These are phyloP conservation scores for Helarctos malayanus DNA, from an alignment of 2,797 vertebrate genomes.

Conservation along the genomic window DNA sequence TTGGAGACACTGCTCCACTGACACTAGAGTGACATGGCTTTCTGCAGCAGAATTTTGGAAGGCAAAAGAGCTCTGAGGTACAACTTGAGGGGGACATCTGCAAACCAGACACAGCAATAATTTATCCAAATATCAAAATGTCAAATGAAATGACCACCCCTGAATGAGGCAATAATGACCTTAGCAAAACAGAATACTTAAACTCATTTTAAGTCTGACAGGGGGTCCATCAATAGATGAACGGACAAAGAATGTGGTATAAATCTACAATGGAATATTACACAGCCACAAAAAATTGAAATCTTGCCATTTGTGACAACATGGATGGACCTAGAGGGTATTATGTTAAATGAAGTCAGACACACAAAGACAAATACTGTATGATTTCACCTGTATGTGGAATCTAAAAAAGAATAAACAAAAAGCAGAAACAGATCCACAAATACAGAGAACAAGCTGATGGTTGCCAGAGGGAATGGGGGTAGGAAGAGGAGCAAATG, in stretches of 20 bases:
- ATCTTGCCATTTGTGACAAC: not conserved
- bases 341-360: not conserved
- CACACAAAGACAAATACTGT: not conserved
- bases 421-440: not conserved
- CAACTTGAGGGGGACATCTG: slow-evolving; percentile 57
- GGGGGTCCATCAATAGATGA: not conserved
- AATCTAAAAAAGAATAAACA: not conserved
- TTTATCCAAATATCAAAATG: slow-evolving; percentile 77
- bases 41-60: slow-evolving; percentile 61
- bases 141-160: slow-evolving; percentile 57
- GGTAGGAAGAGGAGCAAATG: not conserved
- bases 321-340: not conserved
- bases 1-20: not conserved
- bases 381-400: not conserved
- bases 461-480: not conserved
- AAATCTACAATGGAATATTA: not conserved
- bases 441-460: not conserved
- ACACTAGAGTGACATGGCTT: not conserved
- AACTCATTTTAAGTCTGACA: slow-evolving; percentile 64
- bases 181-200: slow-evolving; percentile 73
- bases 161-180: slow-evolving; percentile 75
- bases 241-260: not conserved
- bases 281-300: not conserved
- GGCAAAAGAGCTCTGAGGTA: not conserved
- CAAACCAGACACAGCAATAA: slow-evolving; percentile 70